Percentiles rank a stretch among this genome's conserved stretches.
Evolutionary conservation across 2,888 invertebrate genomes (phyloP).

Genomic region (Cerceris rybyensis): DNA sequence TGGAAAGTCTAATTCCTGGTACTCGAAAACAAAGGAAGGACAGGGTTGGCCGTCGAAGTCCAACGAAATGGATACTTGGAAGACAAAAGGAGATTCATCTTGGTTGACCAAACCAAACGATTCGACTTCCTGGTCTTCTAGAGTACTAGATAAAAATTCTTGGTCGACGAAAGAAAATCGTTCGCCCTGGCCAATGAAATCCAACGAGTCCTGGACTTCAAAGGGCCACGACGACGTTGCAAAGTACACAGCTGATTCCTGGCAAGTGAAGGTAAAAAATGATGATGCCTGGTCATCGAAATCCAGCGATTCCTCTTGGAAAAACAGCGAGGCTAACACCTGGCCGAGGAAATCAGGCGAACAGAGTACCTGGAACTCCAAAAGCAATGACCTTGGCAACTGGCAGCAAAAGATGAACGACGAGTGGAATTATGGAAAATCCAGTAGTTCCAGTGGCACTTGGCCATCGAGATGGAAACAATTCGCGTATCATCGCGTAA

Average conservation of each 20-base stretch:
- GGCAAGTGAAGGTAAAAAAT: conserved; percentile 10
- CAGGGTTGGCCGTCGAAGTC: conserved; percentile 16
- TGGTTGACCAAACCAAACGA: conserved; percentile 34
- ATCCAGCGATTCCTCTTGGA: conserved; percentile 34
- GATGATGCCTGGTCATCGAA: conserved; percentile 24
- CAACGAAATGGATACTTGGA: conserved; percentile 24
- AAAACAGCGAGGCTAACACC: conserved; percentile 6
- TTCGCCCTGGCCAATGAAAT: conserved; percentile 26
- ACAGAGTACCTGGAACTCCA: conserved; percentile 23
- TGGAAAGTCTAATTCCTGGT: conserved; percentile 31
- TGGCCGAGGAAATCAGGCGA: conserved; percentile 42
- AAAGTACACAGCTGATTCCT: conserved; percentile 21
- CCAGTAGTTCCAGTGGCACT: conserved; percentile 43
- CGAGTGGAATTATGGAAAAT: conserved; percentile 69
- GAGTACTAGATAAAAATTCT: conserved; percentile 19
- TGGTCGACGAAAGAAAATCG: conserved; percentile 13
- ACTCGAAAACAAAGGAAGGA: conserved; percentile 19
- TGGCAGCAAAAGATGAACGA: conserved; percentile 59
- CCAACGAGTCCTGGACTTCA: conserved; percentile 40
- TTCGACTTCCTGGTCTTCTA: conserved; percentile 24
- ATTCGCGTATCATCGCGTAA: conserved; percentile 78
- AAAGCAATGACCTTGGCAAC: conserved; percentile 28
- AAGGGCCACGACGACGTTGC: conserved; percentile 22
- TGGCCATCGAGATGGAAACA: conserved; percentile 78
- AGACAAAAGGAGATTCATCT: conserved; percentile 18